A percentile compares a stretch with the other conserved stretches of the same genome.
Evolutionary conservation across 2,888 invertebrate species (phyloP).

Genomic region (Ligdia adustata): DNA sequence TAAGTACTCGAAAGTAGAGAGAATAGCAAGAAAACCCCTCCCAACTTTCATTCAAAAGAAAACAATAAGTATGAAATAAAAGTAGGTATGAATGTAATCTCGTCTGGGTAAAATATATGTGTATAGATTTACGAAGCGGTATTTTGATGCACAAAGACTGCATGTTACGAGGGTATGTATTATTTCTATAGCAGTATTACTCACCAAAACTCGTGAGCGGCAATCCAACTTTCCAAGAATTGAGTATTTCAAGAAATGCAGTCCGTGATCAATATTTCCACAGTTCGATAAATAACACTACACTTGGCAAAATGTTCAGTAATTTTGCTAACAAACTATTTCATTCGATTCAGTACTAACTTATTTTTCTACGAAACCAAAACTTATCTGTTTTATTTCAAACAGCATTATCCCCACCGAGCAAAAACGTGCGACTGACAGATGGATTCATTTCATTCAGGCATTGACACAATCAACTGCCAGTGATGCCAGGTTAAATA

Average conservation of each 20-base stretch:
- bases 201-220: conserved; percentile 69
- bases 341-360: conserved; percentile 25
- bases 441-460: not conserved
- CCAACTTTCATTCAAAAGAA: no score
- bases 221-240: conserved; percentile 77
- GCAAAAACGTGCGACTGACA: conserved; percentile 41
- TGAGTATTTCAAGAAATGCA: conserved; percentile 56
- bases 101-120: no score
- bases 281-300: conserved; percentile 56
- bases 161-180: not conserved
- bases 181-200: conserved; percentile 52
- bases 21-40: no score
- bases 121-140: no score
- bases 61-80: no score
- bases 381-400: conserved; percentile 36
- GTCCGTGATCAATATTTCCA: conserved; percentile 44
- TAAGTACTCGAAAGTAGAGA: no score
- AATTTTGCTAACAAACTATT: conserved; percentile 9
- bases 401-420: conserved; percentile 10
- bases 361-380: conserved; percentile 30
- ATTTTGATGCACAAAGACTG: not conserved
- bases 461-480: no score
- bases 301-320: conserved; percentile 44
- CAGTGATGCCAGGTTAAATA: not conserved
- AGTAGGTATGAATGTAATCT: no score